Conservation (phyloP, 2,888 invertebrate genomes). For the Portevinia maculata region DNA sequence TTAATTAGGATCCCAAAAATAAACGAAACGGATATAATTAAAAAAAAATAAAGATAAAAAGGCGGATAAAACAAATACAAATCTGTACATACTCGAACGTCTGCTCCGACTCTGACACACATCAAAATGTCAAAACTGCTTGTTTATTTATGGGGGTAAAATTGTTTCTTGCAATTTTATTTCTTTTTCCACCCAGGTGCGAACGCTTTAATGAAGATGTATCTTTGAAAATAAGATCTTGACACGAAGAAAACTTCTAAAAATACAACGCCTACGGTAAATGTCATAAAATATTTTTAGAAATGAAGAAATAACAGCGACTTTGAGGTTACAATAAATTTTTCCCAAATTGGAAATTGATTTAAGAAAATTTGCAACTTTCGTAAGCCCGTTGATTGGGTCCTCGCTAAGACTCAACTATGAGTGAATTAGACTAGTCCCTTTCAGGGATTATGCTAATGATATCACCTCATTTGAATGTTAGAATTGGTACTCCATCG, state of each 20-base stretch:
- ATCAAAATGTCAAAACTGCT: constrained; percentile 11
- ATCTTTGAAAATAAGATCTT: constrained; percentile 39
- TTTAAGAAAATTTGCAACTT: too few relatives aligned
- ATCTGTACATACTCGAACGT: too few relatives aligned
- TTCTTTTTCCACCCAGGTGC: constrained; percentile 10
- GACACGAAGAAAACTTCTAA: constrained; percentile 2
- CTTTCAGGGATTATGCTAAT: too few relatives aligned
- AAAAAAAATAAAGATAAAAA: constrained; percentile 13
- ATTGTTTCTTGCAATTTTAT: not conserved
- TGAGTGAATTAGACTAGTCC: too few relatives aligned
- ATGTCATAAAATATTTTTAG: not conserved
- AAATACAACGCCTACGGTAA: not conserved
- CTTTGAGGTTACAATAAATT: not conserved
- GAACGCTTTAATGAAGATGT: constrained; percentile 4
- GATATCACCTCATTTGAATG: too few relatives aligned
- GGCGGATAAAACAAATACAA: constrained; percentile 3
- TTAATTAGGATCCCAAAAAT: not conserved
- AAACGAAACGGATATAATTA: constrained; percentile 11
- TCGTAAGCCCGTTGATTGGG: too few relatives aligned
- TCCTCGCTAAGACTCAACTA: too few relatives aligned
- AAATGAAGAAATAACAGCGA: not conserved
- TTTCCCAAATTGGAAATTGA: not conserved
- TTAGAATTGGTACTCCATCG: too few relatives aligned
- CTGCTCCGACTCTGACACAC: not conserved
- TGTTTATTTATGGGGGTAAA: not conserved